Evolutionary conservation across 2,113 vertebrate species (phyloP).

Genomic region (Colius striatus): DNA sequence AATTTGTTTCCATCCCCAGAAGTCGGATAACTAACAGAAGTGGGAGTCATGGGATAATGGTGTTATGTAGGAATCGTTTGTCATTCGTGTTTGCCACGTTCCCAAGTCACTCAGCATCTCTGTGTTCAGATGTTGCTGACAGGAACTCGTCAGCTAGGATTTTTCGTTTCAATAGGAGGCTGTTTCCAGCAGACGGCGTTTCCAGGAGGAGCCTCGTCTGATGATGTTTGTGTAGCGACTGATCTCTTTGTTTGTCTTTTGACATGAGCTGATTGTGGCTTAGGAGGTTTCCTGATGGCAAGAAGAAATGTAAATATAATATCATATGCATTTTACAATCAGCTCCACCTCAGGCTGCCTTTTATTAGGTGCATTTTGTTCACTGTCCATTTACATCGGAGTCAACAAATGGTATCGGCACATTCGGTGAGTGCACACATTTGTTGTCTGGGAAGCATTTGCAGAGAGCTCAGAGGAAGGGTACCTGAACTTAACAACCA

Average conservation of each 20-base stretch:
- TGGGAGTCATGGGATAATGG: slow-evolving; percentile 55
- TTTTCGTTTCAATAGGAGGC: slow-evolving; percentile 53
- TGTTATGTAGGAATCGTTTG: slow-evolving; percentile 9
- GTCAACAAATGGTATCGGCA: slow-evolving; percentile 59
- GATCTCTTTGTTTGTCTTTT: slow-evolving; percentile 53
- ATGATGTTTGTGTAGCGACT: slow-evolving; percentile 41
- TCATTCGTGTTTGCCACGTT: slow-evolving; percentile 50
- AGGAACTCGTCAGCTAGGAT: slow-evolving; percentile 33
- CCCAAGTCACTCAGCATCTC: slow-evolving; percentile 32
- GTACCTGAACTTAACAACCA: slow-evolving; percentile 27
- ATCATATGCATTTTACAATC: slow-evolving; percentile 72
- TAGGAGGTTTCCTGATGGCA: slow-evolving; percentile 74
- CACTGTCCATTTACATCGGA: slow-evolving; percentile 72
- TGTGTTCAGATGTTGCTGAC: slow-evolving; percentile 49
- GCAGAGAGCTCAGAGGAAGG: slow-evolving; percentile 48
- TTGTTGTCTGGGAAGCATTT: slow-evolving; percentile 65
- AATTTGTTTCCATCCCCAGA: slow-evolving; percentile 59
- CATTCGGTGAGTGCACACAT: slow-evolving; percentile 66
- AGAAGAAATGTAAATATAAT: slow-evolving; percentile 78
- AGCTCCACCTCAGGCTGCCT: slow-evolving; percentile 65
- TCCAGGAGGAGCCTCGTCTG: slow-evolving; percentile 57
- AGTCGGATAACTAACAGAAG: slow-evolving; percentile 34
- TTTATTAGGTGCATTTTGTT: slow-evolving; percentile 71
- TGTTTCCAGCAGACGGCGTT: slow-evolving; percentile 67
- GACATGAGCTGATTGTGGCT: slow-evolving; percentile 71